Evolutionary conservation across 1,140 invertebrate species (phyloP), one percentile per base, ranked within the genome.

Genomic region (Leguminivora glycinivorella): DNA sequence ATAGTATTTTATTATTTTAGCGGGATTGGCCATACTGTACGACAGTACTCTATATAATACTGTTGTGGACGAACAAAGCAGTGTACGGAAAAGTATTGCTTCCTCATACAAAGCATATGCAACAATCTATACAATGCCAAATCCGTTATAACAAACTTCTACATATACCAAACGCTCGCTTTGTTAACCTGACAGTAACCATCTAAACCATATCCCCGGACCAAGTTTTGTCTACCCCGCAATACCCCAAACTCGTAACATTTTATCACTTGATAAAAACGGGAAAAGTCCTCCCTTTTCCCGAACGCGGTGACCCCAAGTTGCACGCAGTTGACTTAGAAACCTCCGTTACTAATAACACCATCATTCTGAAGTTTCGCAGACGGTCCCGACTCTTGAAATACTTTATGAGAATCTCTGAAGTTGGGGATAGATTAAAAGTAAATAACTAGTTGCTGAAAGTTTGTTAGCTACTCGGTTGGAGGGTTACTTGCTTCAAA

Each of bases 201-300:
- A n/a, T 29, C 26, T 5, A 29, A 29, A 2, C 19, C 17, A 9
- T 52, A 6, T 52, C 22, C 7, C 1, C 7, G 5, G 7, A 52
- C 19, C 70, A 72, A 75, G 78, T 78, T 78, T 73, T 73, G 72
- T 72, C 56, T 78, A 67, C 70, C 68, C 70, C 77, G 75, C 72
- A 77, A 70, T 73, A 66, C 67, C 70, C 72, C 67, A 69, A 69
- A 74, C 72, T 71, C 67, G 68, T 77, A 73, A 79, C 72, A 76
- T 75, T 81, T 81, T 81, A 81, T 79, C 75, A 75, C 72, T 75
- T 74, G 77, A 76, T 79, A 81, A 79, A 80, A 80, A 74, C 74
- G 73, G 67, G 73, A 71, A 58, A 72, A 73, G 70, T 69, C 72
- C 71, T 78, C 75, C 76, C 74, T 76, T 71, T 73, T 72, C 76